phyloP scores from a whole-genome alignment of 2,888 invertebrate genomes.

The Biston stratarius region DNA sequence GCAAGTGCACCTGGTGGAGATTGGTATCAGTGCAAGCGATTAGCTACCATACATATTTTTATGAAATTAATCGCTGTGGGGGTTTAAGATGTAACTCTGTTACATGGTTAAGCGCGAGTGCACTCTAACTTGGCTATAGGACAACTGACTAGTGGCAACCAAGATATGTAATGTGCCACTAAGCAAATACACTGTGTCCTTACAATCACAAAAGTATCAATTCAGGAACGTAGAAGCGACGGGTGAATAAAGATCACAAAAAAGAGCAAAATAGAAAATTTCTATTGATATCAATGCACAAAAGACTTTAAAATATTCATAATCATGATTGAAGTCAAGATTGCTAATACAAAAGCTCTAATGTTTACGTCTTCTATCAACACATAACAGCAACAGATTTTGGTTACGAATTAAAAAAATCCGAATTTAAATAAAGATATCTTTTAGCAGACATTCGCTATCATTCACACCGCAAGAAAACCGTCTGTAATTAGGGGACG shows the following conservation, averaged over 20 bases:
- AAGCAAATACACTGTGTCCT: too few relatives aligned
- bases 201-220: too few relatives aligned
- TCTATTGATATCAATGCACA: not conserved
- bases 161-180: too few relatives aligned
- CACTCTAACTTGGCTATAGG: too few relatives aligned
- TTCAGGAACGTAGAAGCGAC: too few relatives aligned
- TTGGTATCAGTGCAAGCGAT: slow-evolving; percentile 18
- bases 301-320: not conserved
- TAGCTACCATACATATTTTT: slow-evolving; percentile 10
- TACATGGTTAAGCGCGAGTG: too few relatives aligned
- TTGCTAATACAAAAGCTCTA: not conserved
- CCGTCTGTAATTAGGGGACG: slow-evolving; percentile 37
- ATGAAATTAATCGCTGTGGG: not conserved
- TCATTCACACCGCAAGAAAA: slow-evolving; percentile 48
- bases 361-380: not conserved
- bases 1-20: slow-evolving; percentile 21
- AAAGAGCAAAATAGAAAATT: too few relatives aligned
- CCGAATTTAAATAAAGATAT: not conserved
- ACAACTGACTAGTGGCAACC: too few relatives aligned
- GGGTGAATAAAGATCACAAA: too few relatives aligned
- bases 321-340: not conserved
- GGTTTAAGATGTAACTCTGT: too few relatives aligned
- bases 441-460: slow-evolving; percentile 41
- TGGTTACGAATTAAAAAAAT: not conserved
- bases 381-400: not conserved